Evolutionary conservation across 2,888 invertebrate species (phyloP).

Genomic region (Hypselothyrea guttata): DNA sequence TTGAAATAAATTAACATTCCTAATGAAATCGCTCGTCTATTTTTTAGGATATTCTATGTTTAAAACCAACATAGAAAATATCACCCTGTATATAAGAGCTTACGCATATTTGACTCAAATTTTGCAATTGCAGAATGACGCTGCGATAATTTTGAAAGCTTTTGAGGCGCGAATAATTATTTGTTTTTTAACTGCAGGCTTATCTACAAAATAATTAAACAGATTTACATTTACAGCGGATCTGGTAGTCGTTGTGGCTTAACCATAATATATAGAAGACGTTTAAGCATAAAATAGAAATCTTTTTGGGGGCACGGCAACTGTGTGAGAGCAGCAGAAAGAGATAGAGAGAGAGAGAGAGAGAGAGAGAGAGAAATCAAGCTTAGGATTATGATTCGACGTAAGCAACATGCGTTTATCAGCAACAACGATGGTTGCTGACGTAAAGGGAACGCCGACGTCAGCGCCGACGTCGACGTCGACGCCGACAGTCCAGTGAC

Average conservation of each 20-base stretch:
- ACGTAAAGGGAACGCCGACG: conserved; percentile 8
- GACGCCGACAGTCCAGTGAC: conserved; percentile 40
- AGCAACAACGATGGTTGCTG: conserved; percentile 10
- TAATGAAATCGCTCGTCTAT: too few species aligned
- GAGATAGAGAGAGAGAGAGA: background rate
- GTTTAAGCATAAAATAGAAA: conserved; percentile 25
- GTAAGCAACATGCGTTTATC: conserved; percentile 15
- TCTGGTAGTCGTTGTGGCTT: conserved; percentile 9
- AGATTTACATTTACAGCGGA: conserved; percentile 3
- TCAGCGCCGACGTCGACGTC: conserved; percentile 9
- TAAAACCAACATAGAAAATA: too few species aligned
- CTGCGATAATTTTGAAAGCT: background rate
- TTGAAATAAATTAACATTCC: too few species aligned
- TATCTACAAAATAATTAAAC: too few species aligned
- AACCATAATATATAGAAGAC: background rate
- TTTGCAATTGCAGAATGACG: background rate
- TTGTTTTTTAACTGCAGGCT: too few species aligned
- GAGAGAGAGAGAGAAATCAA: background rate
- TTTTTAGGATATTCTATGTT: too few species aligned
- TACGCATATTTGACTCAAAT: too few species aligned
- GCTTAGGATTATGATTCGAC: conserved; percentile 3
- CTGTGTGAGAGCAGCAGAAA: conserved; percentile 17
- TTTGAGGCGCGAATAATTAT: too few species aligned
- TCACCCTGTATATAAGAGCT: background rate
- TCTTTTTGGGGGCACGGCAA: conserved; percentile 60